Evolutionary conservation across 2,113 vertebrate species (phyloP), one percentile per base, ranked within the genome.

Genomic region (Protomyctophum bolini): DNA sequence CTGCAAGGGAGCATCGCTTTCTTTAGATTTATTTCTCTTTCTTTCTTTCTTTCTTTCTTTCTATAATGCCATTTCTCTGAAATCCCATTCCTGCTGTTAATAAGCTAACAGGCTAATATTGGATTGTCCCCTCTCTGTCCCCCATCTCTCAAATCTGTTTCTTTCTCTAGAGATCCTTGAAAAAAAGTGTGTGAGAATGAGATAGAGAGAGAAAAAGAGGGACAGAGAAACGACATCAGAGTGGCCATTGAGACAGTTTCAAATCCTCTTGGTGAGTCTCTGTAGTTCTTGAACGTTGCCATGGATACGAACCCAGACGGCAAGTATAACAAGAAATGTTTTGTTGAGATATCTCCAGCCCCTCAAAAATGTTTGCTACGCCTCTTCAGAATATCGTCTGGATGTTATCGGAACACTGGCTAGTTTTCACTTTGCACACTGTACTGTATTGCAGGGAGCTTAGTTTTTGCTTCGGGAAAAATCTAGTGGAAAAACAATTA

Each of bases 131-230:
- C 67, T 7, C 68, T 83, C 77, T 59, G 84, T 77, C 81, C 78
- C 84, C 80, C 70, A 83, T 80, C 84, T 82, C 67, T 87, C 76
- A 82, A 81, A 75, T 80, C 61, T 73, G 68, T 76, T 54, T 68
- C 73, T 81, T 79, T 80, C 83, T 85, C 81, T 66, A 75, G 87
- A 89, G 84, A 90, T 81, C 79, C 77, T 83, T 79, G 69, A 80
- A 73, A 83, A 33, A 41, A 41, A 41, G 33, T 41, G 33, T 41
- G 33, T 41, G 33, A 41, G 3, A 77, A 68, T 75, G 66, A 49
- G 58, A 72, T 61, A 68, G 60, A 73, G 11, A 33, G 73, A n/a
- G 41, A 28, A 51, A 29, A 10, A 28, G 10, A 56, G 15, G 6
- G 10, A 68, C 12, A 6, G 6, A 80, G 54, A 84, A 57, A 83